Conservation (phyloP, 2,888 invertebrate genomes). For the Trichogramma evanescens region DNA sequence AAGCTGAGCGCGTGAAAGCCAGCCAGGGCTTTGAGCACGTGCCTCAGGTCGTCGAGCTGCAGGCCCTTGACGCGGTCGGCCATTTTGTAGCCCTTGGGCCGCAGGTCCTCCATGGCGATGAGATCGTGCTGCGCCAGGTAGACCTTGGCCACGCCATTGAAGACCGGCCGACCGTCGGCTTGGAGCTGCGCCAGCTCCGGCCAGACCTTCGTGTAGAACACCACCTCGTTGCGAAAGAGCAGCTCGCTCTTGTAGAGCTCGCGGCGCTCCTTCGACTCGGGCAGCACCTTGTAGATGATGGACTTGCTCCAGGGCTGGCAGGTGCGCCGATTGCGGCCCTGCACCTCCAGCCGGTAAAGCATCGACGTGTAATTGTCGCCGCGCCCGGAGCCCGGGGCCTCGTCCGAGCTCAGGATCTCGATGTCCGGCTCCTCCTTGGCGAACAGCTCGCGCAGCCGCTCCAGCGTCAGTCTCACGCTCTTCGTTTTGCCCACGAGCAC, state of each 20-base stretch:
- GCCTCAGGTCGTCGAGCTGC: slow-evolving; percentile 39
- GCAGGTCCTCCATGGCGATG: slow-evolving; percentile 50
- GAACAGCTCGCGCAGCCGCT: slow-evolving; percentile 38
- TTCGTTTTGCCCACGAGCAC: too few relatives aligned
- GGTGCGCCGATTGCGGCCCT: slow-evolving; percentile 48
- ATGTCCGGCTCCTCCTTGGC: slow-evolving; percentile 37
- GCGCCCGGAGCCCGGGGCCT: slow-evolving; percentile 63
- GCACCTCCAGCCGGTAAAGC: slow-evolving; percentile 60
- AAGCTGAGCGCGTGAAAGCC: slow-evolving; percentile 50
- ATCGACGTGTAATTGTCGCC: slow-evolving; percentile 72
- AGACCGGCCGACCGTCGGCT: slow-evolving; percentile 29
- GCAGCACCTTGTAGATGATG: slow-evolving; percentile 65
- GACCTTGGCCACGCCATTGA: slow-evolving; percentile 39
- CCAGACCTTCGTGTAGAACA: slow-evolving; percentile 65
- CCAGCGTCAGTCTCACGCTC: slow-evolving; percentile 31
- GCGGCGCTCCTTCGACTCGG: slow-evolving; percentile 57
- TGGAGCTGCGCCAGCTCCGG: slow-evolving; percentile 60
- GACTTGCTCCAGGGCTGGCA: slow-evolving; percentile 58
- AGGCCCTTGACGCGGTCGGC: slow-evolving; percentile 45
- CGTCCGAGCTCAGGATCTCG: slow-evolving; percentile 46
- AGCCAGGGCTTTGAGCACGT: slow-evolving; percentile 46
- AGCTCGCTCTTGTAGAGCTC: slow-evolving; percentile 66
- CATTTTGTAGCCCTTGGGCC: slow-evolving; percentile 44
- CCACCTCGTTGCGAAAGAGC: slow-evolving; percentile 64
- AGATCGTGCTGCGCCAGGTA: slow-evolving; percentile 45